phyloP scores from a whole-genome alignment of 2,888 invertebrate genomes.

The Scaptomyza caliginosa region DNA sequence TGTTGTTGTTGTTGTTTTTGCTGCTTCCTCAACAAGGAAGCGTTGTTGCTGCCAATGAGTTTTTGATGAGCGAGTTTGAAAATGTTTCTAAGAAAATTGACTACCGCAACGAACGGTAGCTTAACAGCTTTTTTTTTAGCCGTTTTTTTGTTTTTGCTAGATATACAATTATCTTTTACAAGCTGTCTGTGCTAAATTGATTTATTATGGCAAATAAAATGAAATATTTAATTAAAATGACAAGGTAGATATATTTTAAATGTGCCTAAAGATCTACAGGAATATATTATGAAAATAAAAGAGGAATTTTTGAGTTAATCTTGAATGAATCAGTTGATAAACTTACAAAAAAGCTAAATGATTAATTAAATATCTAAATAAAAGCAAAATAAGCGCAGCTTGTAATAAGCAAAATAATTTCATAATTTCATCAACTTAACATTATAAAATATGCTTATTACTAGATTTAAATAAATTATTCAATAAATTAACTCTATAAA shows the following conservation, averaged over 20 bases:
- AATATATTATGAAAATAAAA: too few relatives aligned
- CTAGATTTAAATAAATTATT: neutral
- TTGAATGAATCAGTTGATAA: too few relatives aligned
- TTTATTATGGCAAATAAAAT: neutral
- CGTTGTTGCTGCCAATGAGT: constrained; percentile 55
- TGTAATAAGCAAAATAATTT: neutral
- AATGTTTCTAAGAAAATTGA: constrained; percentile 1
- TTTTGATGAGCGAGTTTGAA: constrained; percentile 31
- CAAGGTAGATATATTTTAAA: too few relatives aligned
- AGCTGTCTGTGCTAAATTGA: neutral
- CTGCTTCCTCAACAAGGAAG: constrained; percentile 51
- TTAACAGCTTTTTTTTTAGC: neutral
- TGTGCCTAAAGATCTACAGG: too few relatives aligned
- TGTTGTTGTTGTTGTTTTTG: neutral
- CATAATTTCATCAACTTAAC: neutral
- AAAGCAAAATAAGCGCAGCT: neutral
- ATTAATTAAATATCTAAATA: neutral
- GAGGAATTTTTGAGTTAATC: too few relatives aligned
- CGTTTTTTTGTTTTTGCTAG: too few relatives aligned
- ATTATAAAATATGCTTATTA: neutral
- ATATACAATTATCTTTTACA: neutral
- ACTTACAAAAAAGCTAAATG: too few relatives aligned
- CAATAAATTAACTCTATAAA: neutral
- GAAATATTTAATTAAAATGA: neutral
- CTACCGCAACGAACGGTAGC: constrained; percentile 23